Evolutionary conservation across 1,140 invertebrate species (phyloP), one percentile per base, ranked within the genome.

Genomic region (Araneus ventricosus): DNA sequence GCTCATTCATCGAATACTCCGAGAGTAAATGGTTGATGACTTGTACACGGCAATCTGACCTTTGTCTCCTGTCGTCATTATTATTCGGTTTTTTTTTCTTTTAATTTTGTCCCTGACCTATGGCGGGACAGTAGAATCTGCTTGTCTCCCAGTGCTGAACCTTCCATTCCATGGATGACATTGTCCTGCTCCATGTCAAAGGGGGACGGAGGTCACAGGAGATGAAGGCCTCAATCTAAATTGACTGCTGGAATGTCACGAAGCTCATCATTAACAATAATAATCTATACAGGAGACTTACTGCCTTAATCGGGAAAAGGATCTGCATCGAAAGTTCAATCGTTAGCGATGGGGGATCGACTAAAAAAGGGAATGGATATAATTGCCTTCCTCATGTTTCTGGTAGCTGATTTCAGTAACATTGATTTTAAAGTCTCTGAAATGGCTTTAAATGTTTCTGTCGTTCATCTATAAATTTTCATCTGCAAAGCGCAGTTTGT

Each of bases 1-100:
- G 84, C 63, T 45, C 63, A 70, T 80, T 67, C 61, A 67, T 67
- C 45, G 80, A 37, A 80, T 52, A 22, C 45, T 84, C 24, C 91
- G 82, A 93, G 59, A 91, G 90, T 84, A 87, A 75, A 88, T 93
- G 91, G 84, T 80, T 93, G 80, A 93, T 93, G 91, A 93, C 91
- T 93, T 93, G 85, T 88, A 93, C 85, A 88, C 30, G 61, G 91
- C 67, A 70, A 41, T 39, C 27, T 93, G 91, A 93, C 91, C 91
- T 93, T 88, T 87, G 85, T 86, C 57, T 39, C 59, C 67, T 22
- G 57, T 87, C 85, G 41, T 87, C 34, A 61, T 87, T 41, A 82
- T 82, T 41, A 82, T 82, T 41, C 80, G 70, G 30, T 34, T 75
- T 34, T 84, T 84, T 84, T 84, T 27, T 52, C n/a, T 61, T 87